phyloP scores from a whole-genome alignment of 2,797 vertebrate species.

The Pelodytes ibericus region DNA sequence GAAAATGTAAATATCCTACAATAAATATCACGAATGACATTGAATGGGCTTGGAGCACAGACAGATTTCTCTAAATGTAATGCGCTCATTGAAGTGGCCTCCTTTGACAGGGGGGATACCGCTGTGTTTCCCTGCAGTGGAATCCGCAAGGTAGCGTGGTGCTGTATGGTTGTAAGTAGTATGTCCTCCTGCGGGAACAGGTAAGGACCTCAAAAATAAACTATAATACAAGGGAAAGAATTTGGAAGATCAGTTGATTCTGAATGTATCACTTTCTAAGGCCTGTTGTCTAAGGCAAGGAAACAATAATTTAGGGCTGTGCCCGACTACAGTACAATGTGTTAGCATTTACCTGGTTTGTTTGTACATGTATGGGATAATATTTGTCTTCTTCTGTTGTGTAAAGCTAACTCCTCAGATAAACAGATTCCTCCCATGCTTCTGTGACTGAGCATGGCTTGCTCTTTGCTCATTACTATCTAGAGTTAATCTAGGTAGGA shows the following conservation, averaged over 20 bases:
- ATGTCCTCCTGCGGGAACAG: no score
- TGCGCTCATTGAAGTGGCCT: no score
- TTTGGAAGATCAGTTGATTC: background rate
- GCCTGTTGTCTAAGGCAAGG: background rate
- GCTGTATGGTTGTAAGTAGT: no score
- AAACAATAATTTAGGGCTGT: slow-evolving; percentile 28
- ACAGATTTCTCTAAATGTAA: no score
- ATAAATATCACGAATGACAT: no score
- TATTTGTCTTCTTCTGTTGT: slow-evolving; percentile 51
- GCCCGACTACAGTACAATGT: slow-evolving; percentile 37
- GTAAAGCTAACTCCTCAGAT: slow-evolving; percentile 44
- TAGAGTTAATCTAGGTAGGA: slow-evolving; percentile 39
- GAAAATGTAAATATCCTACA: no score
- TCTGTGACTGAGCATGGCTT: slow-evolving; percentile 14
- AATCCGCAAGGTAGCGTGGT: no score
- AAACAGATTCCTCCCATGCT: slow-evolving; percentile 38
- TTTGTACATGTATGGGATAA: slow-evolving; percentile 40
- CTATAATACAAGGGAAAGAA: no score
- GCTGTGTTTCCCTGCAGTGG: no score
- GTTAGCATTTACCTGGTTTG: slow-evolving; percentile 29
- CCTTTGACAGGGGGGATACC: no score
- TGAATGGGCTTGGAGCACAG: no score
- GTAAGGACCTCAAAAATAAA: no score
- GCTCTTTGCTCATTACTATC: slow-evolving; percentile 31
- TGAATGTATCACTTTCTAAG: background rate